Percentiles rank a stretch among this genome's conserved stretches.
These are phyloP conservation scores for Chaetodon auriga DNA, from an alignment of 2,113 vertebrate genomes.

Conservation along the genomic window DNA sequence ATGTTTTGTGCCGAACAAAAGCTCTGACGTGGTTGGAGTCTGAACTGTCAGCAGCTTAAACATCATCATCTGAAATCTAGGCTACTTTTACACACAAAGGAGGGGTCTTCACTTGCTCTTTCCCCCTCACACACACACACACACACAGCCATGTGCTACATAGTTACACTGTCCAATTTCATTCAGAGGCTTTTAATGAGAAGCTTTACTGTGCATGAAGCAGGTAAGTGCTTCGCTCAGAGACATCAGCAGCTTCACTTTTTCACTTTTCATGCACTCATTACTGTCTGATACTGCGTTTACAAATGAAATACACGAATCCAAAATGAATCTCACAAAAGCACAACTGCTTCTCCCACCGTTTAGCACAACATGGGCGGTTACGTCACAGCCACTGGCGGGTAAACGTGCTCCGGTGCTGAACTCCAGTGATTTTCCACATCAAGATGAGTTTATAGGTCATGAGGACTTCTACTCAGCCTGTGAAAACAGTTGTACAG, in stretches of 20 bases:
- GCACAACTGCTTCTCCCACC: neutral
- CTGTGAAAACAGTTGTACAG: neutral
- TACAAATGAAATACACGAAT: neutral
- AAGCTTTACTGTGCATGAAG: constrained; percentile 12
- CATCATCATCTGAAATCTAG: constrained; percentile 21
- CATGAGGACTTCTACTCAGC: neutral
- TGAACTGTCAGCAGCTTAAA: constrained; percentile 29
- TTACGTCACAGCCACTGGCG: constrained; percentile 6
- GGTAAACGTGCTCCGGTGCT: neutral
- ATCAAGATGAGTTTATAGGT: neutral
- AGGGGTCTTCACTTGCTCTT: neutral
- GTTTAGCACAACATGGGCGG: neutral
- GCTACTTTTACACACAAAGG: constrained; percentile 27
- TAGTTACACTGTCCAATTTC: constrained; percentile 1
- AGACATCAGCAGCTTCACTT: neutral
- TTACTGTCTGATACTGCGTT: neutral
- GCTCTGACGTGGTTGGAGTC: neutral
- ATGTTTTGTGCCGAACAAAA: constrained; percentile 27
- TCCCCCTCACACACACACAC: too few relatives aligned
- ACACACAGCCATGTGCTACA: neutral
- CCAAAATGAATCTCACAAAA: neutral
- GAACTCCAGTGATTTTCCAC: neutral
- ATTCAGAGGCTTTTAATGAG: constrained; percentile 18
- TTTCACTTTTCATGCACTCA: neutral
- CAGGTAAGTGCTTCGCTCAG: constrained; percentile 33